Evolutionary conservation across 2,797 vertebrate species (phyloP).

Genomic region (Labeo calbasu): DNA sequence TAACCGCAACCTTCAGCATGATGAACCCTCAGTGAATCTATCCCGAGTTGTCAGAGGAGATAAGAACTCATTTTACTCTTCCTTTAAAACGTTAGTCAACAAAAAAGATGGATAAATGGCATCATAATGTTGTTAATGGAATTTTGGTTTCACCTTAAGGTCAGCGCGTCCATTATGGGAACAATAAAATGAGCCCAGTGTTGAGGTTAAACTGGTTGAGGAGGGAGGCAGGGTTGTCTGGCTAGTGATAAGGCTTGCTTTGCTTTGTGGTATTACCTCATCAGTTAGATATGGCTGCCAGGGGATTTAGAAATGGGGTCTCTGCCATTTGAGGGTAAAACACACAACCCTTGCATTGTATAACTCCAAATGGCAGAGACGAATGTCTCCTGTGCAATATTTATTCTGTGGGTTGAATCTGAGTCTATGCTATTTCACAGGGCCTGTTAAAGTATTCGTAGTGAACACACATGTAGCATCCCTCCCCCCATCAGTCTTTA

Average conservation of each 20-base stretch:
- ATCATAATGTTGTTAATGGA: conserved; percentile 31
- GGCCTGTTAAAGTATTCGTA: background rate
- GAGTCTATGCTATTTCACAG: conserved; percentile 15
- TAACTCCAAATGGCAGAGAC: conserved; percentile 24
- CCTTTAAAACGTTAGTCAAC: background rate
- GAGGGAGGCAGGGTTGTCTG: conserved; percentile 27
- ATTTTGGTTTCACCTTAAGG: conserved; percentile 37
- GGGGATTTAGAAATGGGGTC: conserved; percentile 29
- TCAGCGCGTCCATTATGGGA: conserved; percentile 33
- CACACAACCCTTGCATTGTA: conserved; percentile 13
- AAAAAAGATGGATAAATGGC: conserved; percentile 24
- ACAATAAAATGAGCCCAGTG: conserved; percentile 3
- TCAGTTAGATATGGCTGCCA: conserved; percentile 47
- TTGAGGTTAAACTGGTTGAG: conserved; percentile 16
- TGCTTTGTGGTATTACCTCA: conserved; percentile 48
- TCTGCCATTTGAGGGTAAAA: conserved; percentile 40
- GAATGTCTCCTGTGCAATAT: background rate
- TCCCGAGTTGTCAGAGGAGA: conserved; percentile 22
- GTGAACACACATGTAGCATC: conserved; percentile 4
- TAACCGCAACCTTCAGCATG: conserved; percentile 16
- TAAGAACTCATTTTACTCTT: conserved; percentile 30
- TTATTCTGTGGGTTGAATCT: conserved; percentile 29
- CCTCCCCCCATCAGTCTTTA: background rate
- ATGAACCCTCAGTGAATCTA: conserved; percentile 19
- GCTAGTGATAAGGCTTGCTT: conserved; percentile 35